Conservation (phyloP, 2,888 invertebrate genomes). For the Plagodis pulveraria region DNA sequence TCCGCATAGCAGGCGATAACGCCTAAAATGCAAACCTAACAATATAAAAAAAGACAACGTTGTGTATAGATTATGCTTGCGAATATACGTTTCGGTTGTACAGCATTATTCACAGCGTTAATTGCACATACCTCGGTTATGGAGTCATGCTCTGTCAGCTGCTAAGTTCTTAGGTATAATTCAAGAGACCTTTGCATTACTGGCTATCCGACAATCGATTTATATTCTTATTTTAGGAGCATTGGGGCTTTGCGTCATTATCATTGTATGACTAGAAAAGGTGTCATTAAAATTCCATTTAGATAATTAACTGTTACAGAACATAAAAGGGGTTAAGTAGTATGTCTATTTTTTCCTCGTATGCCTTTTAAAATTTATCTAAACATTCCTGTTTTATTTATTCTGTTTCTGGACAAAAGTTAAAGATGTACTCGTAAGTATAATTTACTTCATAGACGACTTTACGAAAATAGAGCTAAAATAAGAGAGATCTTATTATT, state of each 20-base stretch:
- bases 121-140: slow-evolving; percentile 1
- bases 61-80: no score
- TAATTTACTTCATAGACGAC: no score
- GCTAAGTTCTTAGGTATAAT: background rate
- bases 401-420: background rate
- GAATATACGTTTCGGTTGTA: background rate
- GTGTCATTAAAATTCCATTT: slow-evolving; percentile 12
- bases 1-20: no score
- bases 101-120: background rate
- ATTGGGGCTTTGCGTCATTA: slow-evolving; percentile 1
- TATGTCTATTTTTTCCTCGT: slow-evolving; percentile 1
- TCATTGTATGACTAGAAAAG: background rate
- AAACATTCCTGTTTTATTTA: background rate
- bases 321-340: slow-evolving; percentile 11
- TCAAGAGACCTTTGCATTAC: background rate
- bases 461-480: no score
- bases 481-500: no score
- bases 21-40: no score
- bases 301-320: slow-evolving; percentile 7
- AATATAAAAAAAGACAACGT: no score
- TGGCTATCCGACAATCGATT: background rate
- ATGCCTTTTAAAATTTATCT: slow-evolving; percentile 1
- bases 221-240: background rate
- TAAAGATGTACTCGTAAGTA: no score
- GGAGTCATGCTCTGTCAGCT: slow-evolving; percentile 6